phyloP scores from a whole-genome alignment of 2,113 vertebrate genomes.

The Illadopsis cleaveri region DNA sequence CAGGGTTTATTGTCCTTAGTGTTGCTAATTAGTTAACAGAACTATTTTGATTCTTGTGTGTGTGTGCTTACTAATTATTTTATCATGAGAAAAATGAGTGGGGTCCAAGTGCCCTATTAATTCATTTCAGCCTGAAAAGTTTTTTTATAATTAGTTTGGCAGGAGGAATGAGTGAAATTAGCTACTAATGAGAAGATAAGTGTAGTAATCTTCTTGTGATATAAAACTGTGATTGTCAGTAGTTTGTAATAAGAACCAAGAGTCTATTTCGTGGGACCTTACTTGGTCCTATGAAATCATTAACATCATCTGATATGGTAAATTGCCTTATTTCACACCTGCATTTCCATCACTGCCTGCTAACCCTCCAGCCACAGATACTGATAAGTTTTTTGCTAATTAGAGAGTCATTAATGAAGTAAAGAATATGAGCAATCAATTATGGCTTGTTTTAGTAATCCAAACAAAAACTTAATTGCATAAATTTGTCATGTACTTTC shows the following conservation, averaged over 20 bases:
- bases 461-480: constrained; percentile 62
- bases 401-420: constrained; percentile 70
- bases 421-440: constrained; percentile 70
- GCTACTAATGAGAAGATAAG: constrained; percentile 79
- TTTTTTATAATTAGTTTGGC: constrained; percentile 75
- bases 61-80: constrained; percentile 65
- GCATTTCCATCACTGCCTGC: constrained; percentile 66
- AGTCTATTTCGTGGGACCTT: constrained; percentile 65
- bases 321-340: constrained; percentile 74
- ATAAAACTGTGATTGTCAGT: constrained; percentile 67
- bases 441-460: constrained; percentile 56
- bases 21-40: constrained; percentile 65
- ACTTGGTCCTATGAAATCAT: constrained; percentile 67
- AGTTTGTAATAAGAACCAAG: constrained; percentile 60
- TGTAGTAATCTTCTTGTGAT: constrained; percentile 71
- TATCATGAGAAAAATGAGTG: constrained; percentile 58
- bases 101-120: constrained; percentile 71
- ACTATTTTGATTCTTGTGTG: constrained; percentile 56
- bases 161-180: constrained; percentile 74
- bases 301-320: constrained; percentile 64
- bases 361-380: constrained; percentile 66
- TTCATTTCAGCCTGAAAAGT: constrained; percentile 68
- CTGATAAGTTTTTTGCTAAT: constrained; percentile 72
- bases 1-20: constrained; percentile 57
- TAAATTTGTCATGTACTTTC: constrained; percentile 51